A percentile compares a stretch with the other conserved stretches of the same genome.
Evolutionary conservation across 2,888 invertebrate species (phyloP).

Genomic region (Drosophila bunnanda): DNA sequence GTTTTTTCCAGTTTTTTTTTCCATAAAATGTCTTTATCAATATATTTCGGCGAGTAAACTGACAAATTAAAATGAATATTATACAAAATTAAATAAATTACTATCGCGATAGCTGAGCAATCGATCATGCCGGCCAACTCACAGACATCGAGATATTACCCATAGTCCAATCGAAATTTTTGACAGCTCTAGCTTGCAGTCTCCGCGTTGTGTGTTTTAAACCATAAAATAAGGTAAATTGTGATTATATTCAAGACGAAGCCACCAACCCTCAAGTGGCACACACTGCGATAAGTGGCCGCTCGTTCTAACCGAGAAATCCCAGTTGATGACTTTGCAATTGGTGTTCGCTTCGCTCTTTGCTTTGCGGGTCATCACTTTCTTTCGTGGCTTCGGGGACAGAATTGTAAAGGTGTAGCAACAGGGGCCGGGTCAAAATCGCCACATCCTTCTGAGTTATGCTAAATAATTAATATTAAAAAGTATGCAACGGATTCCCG

Average conservation of each 20-base stretch:
- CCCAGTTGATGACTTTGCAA: neutral
- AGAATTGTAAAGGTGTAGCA: neutral
- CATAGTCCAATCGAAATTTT: neutral
- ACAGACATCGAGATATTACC: neutral
- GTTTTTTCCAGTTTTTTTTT: too few species aligned
- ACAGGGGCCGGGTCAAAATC: neutral
- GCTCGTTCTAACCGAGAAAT: neutral
- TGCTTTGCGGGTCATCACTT: constrained; percentile 11
- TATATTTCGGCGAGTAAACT: neutral
- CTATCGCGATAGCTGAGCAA: neutral
- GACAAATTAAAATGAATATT: neutral
- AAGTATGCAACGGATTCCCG: constrained; percentile 75
- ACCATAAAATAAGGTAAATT: constrained; percentile 73
- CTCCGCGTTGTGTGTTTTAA: constrained; percentile 53
- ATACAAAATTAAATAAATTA: neutral
- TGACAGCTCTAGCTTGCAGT: constrained; percentile 3
- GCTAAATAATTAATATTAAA: constrained; percentile 58
- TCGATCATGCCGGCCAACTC: neutral
- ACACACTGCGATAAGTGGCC: neutral
- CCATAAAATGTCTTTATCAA: neutral
- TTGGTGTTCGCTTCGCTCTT: neutral
- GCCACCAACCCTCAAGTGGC: too few species aligned
- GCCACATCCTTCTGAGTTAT: constrained; percentile 17
- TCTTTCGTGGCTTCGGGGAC: constrained; percentile 5
- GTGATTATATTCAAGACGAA: constrained; percentile 10